These are phyloP conservation scores for Amniataba percoides DNA, from an alignment of 2,797 vertebrate genomes.

Conservation along the genomic window DNA sequence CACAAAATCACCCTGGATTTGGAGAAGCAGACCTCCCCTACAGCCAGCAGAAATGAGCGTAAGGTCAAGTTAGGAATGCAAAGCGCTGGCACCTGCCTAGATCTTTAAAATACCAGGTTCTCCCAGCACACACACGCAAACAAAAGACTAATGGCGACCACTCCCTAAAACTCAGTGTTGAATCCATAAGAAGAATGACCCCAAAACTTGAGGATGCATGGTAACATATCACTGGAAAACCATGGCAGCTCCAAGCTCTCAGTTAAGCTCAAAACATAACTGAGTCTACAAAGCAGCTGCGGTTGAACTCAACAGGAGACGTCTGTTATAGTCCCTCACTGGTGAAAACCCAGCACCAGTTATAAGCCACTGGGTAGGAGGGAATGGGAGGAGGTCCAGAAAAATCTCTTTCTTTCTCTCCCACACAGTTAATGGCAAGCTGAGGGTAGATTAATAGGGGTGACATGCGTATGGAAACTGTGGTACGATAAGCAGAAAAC, in stretches of 20 bases:
- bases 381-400: slow-evolving; percentile 51
- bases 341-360: slow-evolving; percentile 55
- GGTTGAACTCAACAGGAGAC: slow-evolving; percentile 34
- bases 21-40: slow-evolving; percentile 63
- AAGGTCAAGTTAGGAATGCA: slow-evolving; percentile 78
- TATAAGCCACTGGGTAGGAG: slow-evolving; percentile 49
- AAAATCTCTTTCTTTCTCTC: slow-evolving; percentile 32
- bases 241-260: neutral
- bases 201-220: neutral
- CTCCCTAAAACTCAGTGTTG: slow-evolving; percentile 52
- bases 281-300: slow-evolving; percentile 39
- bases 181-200: slow-evolving; percentile 29
- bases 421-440: slow-evolving; percentile 57
- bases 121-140: slow-evolving; percentile 33
- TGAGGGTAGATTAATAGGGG: slow-evolving; percentile 59
- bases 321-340: slow-evolving; percentile 45
- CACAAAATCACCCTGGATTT: slow-evolving; percentile 18
- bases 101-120: slow-evolving; percentile 70
- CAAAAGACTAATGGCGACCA: slow-evolving; percentile 39
- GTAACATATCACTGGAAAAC: neutral
- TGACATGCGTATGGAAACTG: slow-evolving; percentile 68
- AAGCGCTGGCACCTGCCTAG: slow-evolving; percentile 76
- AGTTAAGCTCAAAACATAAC: slow-evolving; percentile 9
- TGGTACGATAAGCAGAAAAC: slow-evolving; percentile 53
- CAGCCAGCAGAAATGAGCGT: slow-evolving; percentile 62